A percentile compares a stretch with the other conserved stretches of the same genome.
Evolutionary conservation across 2,888 invertebrate genomes (phyloP).

Genomic region (Chydorus sphaericus): DNA sequence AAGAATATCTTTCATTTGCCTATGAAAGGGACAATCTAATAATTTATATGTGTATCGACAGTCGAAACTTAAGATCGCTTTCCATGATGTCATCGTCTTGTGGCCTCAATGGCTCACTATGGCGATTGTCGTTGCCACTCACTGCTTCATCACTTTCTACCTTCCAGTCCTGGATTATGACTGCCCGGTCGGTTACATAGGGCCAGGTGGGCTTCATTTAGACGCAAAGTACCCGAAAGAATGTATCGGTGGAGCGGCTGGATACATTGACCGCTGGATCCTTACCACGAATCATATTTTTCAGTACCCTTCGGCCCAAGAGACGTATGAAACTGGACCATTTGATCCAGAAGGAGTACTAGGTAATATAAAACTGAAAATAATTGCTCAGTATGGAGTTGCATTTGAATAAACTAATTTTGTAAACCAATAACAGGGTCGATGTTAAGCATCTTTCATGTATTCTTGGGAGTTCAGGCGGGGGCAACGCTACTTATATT

Average conservation of each 20-base stretch:
- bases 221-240: slow-evolving; percentile 36
- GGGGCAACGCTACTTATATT: slow-evolving; percentile 52
- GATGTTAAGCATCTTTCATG: slow-evolving; percentile 46
- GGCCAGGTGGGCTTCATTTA: slow-evolving; percentile 65
- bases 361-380: slow-evolving; percentile 37
- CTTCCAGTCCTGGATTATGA: slow-evolving; percentile 29
- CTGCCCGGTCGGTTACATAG: slow-evolving; percentile 58
- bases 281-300: slow-evolving; percentile 63
- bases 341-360: slow-evolving; percentile 68
- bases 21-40: neutral
- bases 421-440: slow-evolving; percentile 8
- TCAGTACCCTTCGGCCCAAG: slow-evolving; percentile 48
- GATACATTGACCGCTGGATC: slow-evolving; percentile 62
- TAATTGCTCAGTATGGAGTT: no score
- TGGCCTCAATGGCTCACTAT: slow-evolving; percentile 31
- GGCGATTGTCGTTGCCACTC: slow-evolving; percentile 24
- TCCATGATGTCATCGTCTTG: slow-evolving; percentile 23
- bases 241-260: slow-evolving; percentile 80
- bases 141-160: slow-evolving; percentile 29
- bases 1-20: neutral
- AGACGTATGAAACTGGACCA: slow-evolving; percentile 35
- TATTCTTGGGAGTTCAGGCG: slow-evolving; percentile 64
- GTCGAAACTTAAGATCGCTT: neutral
- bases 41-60: no score
- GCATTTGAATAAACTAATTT: no score